phyloP scores from a whole-genome alignment of 2,113 vertebrate genomes.

The Smithornis capensis region DNA sequence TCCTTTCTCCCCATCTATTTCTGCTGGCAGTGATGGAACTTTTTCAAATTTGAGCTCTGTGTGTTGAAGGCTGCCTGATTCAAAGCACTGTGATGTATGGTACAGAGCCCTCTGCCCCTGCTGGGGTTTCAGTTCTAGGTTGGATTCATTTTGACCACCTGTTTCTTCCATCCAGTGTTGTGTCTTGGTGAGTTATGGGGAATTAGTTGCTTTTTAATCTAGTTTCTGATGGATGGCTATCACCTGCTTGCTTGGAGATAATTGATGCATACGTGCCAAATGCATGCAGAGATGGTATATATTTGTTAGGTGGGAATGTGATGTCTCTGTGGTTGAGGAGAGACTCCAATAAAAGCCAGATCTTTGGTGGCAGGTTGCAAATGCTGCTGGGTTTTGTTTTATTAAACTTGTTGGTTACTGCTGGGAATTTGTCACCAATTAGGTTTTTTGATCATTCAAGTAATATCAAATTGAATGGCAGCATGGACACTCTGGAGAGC shows the following conservation, averaged over 20 bases:
- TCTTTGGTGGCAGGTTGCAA: background rate
- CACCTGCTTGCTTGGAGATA: background rate
- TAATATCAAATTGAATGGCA: background rate
- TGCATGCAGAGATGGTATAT: background rate
- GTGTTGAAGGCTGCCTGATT: background rate
- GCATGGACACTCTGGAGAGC: background rate
- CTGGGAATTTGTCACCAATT: slow-evolving; percentile 8
- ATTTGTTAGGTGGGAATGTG: slow-evolving; percentile 1
- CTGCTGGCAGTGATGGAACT: background rate
- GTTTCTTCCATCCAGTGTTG: background rate
- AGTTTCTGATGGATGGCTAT: slow-evolving; percentile 17
- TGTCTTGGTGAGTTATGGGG: background rate
- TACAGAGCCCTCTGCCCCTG: background rate
- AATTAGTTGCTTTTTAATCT: slow-evolving; percentile 42
- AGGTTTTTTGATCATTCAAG: background rate
- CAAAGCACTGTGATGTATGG: background rate
- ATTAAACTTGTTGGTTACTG: background rate
- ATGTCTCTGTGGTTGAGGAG: background rate
- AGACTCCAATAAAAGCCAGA: background rate
- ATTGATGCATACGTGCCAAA: background rate
- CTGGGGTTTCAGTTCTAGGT: background rate
- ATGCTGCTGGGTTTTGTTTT: background rate
- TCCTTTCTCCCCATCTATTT: background rate
- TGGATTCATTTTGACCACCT: slow-evolving; percentile 1
- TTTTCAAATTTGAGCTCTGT: background rate